phyloP scores from a whole-genome alignment of 2,113 vertebrate species.

The Epinephelus moara region DNA sequence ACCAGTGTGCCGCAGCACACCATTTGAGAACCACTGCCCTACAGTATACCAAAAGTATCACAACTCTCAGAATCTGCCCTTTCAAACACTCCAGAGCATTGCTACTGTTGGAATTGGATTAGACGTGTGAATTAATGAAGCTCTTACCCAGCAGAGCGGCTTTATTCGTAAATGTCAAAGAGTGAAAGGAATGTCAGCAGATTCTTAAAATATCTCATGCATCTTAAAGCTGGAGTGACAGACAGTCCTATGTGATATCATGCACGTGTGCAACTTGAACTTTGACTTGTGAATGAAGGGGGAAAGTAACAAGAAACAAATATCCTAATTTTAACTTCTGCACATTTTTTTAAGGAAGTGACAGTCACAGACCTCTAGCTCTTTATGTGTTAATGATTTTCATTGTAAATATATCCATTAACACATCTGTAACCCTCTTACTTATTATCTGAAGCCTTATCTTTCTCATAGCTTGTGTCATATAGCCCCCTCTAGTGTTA shows the following conservation, averaged over 20 bases:
- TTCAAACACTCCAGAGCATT: slow-evolving; percentile 4
- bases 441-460: not conserved
- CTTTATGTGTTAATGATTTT: not conserved
- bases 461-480: slow-evolving; percentile 6
- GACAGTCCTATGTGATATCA: not conserved
- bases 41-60: not conserved
- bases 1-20: too few species aligned
- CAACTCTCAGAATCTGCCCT: slow-evolving; percentile 20
- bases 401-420: not conserved
- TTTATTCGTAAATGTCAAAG: slow-evolving; percentile 61
- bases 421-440: not conserved
- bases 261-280: not conserved
- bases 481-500: slow-evolving; percentile 76
- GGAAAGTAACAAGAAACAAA: not conserved
- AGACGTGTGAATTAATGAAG: slow-evolving; percentile 51
- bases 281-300: not conserved
- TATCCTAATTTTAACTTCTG: not conserved
- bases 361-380: not conserved
- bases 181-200: not conserved
- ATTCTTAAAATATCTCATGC: slow-evolving; percentile 26
- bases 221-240: not conserved
- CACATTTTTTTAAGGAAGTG: not conserved
- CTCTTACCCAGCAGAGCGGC: slow-evolving; percentile 16
- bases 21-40: too few species aligned
- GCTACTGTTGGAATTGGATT: slow-evolving; percentile 23